Base-by-base conservation (phyloP, 2,888 invertebrate species). In the Branchipolynoe longqiensis region DNA sequence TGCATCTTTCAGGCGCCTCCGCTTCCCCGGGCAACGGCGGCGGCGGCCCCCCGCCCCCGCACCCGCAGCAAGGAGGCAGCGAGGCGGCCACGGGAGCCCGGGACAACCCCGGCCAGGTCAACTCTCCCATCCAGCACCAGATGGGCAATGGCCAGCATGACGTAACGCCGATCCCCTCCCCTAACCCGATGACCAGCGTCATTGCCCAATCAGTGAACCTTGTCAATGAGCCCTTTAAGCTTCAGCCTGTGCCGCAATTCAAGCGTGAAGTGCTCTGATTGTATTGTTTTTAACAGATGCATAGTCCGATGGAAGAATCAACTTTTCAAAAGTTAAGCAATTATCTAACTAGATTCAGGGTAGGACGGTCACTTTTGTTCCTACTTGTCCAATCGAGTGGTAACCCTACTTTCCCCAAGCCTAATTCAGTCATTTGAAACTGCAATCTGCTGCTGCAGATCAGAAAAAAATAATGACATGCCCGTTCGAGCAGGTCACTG, bases 121-220 rank as follows among this genome's bases (percentile, higher is more conserved):
- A 48, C 48, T 78, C 78, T 0, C 78, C 78, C 31, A 31, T 14
- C 48, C 40, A 40, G 2, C 31, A 41, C 48, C 73, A 38, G 41
- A 2, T 78, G 78, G 36, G 4, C 14, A 64, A 64, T n/a, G 74
- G 58, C 4, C 81, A 62, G 36, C 85, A 73, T 73, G 83, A 83
- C 40, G 74, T 18, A 28, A 85, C 85, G 56, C 84, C 86, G 8
- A 73, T 86, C 31, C 84, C 86, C 33, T 36, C 69, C 18, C 36
- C 54, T n/a, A 28, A 38, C 25, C 83, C 82, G 25, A 82, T 82
- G 82, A n/a, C 54, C 0, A 56, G 82, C 33, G 82, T 82, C 22
- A 78, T 78, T 25, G 78, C 78, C 1, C 48, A 41, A 31, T 54
- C 82, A 2, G 82, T 82, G 1, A 40, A 31, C 38, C 22, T 83